Base-by-base conservation (phyloP, 92 coral and sea anemone species). In the Diadumene lineata region DNA sequence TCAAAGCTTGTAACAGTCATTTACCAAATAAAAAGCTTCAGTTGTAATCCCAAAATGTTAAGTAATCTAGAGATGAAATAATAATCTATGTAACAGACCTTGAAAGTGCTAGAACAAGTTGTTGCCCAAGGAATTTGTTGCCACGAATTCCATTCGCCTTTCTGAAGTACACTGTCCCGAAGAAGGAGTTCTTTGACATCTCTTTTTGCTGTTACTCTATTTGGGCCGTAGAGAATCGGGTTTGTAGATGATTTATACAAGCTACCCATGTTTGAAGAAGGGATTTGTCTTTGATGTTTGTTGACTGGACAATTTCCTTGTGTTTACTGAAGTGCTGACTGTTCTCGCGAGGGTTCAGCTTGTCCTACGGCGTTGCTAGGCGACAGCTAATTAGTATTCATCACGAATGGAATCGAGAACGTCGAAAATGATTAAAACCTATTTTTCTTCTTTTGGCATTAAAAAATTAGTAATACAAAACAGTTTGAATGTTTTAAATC, bases 161-260 rank as follows among this genome's bases (percentile, higher is more conserved):
- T 64, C 57, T 84, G 87, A 33, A 93, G 81, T 27, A 93, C 91
- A 71, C 74, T 81, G 48, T 85, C 89, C 58, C 80, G 87, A 30
- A 78, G 43, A 38, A 87, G 78, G 21, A 90, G 64, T 34, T 93
- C 85, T 82, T 90, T 90, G 53, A 93, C 84, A 24, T 69, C 86
- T 31, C 87, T 87, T 31, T 55, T 75, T 61, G 96, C 92, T 72
- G 83, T 90, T 25, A 76, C 48, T 62, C 96, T 83, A 50, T 53
- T 65, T 0, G 98, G 98, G 2, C 98, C 98, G 74, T 93, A 93
- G 11, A 93, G 75, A 64, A 69, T 88, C 6, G 72, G 56, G 29
- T 75, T 70, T 29, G 74, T 68, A 27, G 33, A 50, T 31, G 55
- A 80, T 57, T 68, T 68, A 51, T 77, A 28, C 27, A 38, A 78